Evolutionary conservation across 2,113 vertebrate genomes (phyloP).

Genomic region (Microcebus griseorufus): DNA sequence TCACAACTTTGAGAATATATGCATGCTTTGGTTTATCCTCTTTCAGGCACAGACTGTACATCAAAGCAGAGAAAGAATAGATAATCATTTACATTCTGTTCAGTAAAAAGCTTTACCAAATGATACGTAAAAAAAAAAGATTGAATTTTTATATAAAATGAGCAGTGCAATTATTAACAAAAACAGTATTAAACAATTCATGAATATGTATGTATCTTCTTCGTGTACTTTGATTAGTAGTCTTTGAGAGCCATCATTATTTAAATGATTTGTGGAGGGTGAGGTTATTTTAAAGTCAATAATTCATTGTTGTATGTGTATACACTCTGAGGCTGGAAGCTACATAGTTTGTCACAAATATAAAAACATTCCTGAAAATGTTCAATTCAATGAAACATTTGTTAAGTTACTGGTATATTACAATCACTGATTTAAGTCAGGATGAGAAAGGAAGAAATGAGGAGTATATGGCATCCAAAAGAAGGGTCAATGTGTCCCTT

Average conservation of each 20-base stretch:
- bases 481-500: neutral
- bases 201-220: conserved; percentile 79
- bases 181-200: conserved; percentile 59
- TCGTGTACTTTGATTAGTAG: conserved; percentile 73
- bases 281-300: conserved; percentile 74
- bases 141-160: conserved; percentile 62
- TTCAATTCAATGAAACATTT: neutral
- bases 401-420: neutral
- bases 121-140: conserved; percentile 36
- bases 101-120: conserved; percentile 35
- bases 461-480: neutral
- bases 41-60: conserved; percentile 56
- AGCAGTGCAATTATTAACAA: conserved; percentile 59
- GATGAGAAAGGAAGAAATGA: neutral
- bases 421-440: neutral
- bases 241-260: conserved; percentile 74
- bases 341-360: conserved; percentile 33
- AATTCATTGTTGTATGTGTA: conserved; percentile 70
- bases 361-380: neutral
- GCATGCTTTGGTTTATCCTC: conserved; percentile 46
- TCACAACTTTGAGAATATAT: conserved; percentile 14
- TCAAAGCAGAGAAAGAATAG: conserved; percentile 51
- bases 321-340: conserved; percentile 22
- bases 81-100: conserved; percentile 50
- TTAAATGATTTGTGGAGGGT: conserved; percentile 72